Percentiles rank a stretch among this genome's conserved stretches.
These are phyloP conservation scores for Protobothrops flavoviridis DNA, from an alignment of 2,113 vertebrate genomes.

Conservation along the genomic window DNA sequence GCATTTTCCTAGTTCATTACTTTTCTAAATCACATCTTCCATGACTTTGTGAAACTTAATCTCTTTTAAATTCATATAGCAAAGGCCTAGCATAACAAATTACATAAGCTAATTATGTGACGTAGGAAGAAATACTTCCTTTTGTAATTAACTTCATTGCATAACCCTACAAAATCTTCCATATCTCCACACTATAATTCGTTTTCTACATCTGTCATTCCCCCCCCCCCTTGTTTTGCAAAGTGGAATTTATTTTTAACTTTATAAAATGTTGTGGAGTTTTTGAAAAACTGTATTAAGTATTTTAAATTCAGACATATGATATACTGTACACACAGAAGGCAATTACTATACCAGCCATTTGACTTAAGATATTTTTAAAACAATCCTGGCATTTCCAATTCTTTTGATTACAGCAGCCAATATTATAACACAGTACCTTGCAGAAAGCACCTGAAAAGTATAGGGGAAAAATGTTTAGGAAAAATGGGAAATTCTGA, in stretches of 20 bases:
- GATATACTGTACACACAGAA: neutral
- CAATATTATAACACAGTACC: neutral
- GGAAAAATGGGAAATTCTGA: neutral
- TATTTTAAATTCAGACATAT: neutral
- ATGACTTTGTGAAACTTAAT: neutral
- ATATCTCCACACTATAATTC: neutral
- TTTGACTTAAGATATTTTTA: neutral
- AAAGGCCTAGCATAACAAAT: neutral
- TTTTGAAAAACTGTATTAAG: neutral
- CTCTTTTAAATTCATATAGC: neutral
- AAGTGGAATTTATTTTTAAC: neutral
- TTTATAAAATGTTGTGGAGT: neutral
- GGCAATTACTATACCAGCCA: neutral
- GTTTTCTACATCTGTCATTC: neutral
- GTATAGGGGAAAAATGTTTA: neutral
- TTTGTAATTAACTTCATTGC: conserved; percentile 1
- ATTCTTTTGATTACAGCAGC: neutral
- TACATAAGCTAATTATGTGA: neutral
- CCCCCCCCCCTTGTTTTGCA: neutral
- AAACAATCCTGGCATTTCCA: neutral
- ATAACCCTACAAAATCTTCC: neutral
- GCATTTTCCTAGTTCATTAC: neutral
- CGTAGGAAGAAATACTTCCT: neutral
- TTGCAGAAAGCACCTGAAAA: neutral
- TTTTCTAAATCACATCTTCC: neutral